Base-by-base conservation (phyloP, 1,140 invertebrate species). In the Lasaia peninsularis region DNA sequence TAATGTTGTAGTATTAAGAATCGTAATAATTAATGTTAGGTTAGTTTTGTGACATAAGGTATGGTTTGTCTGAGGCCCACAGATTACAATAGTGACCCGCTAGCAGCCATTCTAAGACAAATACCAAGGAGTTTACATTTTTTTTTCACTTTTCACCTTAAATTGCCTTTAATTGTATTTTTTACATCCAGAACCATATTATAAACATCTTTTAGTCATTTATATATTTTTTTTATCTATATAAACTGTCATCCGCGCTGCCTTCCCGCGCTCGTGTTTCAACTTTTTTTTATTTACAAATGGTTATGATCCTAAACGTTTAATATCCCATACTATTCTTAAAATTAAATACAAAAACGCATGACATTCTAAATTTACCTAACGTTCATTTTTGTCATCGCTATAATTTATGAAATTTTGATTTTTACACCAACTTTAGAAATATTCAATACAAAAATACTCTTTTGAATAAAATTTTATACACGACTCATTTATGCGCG, bases 371-470 rank as follows among this genome's bases (percentile, higher is more conserved):
- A 89, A 88, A 89, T 82, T 89, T 89, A 90, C 77, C 88, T 90
- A 90, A 86, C 78, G 73, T 78, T 69, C 78, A 71, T 78, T 81
- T 69, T 87, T 84, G 75, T 86, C 80, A 81, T 69, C 77, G 76
- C 84, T 88, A 89, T 89, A 85, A 89, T 88, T 85, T 86, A 89
- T 83, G 83, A 86, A 88, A 89, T 90, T 90, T 90, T 89, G 87
- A 86, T 80, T 79, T 81, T 90, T 88, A 89, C 87, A 90, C 86
- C 86, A 84, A 89, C 80, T 89, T 89, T 89, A 89, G 89, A 89
- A 90, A 90, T 90, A 90, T 90, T 83, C 87, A 86, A 90, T 90
- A 90, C 86, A 90, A 90, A 90, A 90, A 90, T 90, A 90, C 86
- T 89, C 87, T 89, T 88, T 89, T 89, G 86, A 88, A 87, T 88